These are phyloP conservation scores for Mus pahari DNA, from an alignment of 2,113 vertebrate genomes.

Conservation along the genomic window DNA sequence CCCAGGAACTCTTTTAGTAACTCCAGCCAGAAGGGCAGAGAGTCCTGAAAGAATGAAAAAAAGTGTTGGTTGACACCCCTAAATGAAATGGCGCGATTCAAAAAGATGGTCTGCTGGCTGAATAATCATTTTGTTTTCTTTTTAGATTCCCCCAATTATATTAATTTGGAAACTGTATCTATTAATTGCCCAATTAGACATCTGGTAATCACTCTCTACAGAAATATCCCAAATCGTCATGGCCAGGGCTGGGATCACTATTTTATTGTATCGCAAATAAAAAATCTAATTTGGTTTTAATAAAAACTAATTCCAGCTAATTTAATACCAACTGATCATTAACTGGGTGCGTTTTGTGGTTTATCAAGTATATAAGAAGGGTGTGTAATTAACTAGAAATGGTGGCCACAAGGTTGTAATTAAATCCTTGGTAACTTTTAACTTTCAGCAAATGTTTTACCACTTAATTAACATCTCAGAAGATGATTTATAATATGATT, in stretches of 20 bases:
- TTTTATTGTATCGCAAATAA: constrained; percentile 80
- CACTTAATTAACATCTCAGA: constrained; percentile 87
- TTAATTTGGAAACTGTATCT: constrained; percentile 69
- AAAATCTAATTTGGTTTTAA: constrained; percentile 86
- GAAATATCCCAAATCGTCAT: constrained; percentile 72
- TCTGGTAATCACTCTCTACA: constrained; percentile 65
- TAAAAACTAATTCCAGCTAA: constrained; percentile 87
- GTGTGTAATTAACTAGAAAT: constrained; percentile 87
- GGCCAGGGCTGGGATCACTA: constrained; percentile 60
- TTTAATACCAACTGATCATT: constrained; percentile 87
- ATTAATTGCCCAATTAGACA: constrained; percentile 75
- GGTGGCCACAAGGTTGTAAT: constrained; percentile 84
- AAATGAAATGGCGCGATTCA: constrained; percentile 47
- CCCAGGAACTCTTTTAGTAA: background rate
- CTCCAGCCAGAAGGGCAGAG: background rate
- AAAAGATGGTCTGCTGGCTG: constrained; percentile 67
- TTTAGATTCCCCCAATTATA: constrained; percentile 66
- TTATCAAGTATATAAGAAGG: constrained; percentile 86
- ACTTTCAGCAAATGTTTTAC: constrained; percentile 86
- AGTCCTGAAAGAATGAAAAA: constrained; percentile 30
- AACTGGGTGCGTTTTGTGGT: constrained; percentile 84
- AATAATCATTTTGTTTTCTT: constrained; percentile 78
- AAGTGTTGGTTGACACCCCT: constrained; percentile 57
- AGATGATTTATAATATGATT: constrained; percentile 80
- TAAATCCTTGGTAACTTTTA: constrained; percentile 85